A percentile compares a stretch with the other conserved stretches of the same genome.
Conservation (phyloP, 2,888 invertebrate species). For the Drosophila birchii region DNA sequence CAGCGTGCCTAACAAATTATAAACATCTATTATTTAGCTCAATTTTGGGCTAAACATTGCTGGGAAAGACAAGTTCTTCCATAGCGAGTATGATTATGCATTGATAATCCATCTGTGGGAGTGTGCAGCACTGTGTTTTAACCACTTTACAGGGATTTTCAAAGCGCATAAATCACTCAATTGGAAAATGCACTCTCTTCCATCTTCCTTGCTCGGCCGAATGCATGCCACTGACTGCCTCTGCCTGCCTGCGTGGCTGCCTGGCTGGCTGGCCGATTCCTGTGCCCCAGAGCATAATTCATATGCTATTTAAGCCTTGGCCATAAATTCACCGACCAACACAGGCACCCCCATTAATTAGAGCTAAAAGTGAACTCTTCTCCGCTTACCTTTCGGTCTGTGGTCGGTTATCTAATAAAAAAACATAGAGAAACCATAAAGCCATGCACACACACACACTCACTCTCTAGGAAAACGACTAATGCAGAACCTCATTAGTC, state of each 20-base stretch:
- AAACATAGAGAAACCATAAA: conserved; percentile 29
- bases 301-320: conserved; percentile 77
- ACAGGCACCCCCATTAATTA: conserved; percentile 69
- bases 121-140: conserved; percentile 31
- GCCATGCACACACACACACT: background rate
- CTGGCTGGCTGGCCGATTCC: conserved; percentile 2
- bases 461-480: conserved; percentile 51
- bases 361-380: conserved; percentile 46
- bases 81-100: conserved; percentile 23
- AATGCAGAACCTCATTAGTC: conserved; percentile 74
- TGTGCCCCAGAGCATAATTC: conserved; percentile 64
- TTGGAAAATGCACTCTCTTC: conserved; percentile 68
- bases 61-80: conserved; percentile 14
- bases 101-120: conserved; percentile 24
- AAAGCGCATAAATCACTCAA: conserved; percentile 79
- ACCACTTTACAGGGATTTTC: conserved; percentile 67
- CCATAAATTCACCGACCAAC: conserved; percentile 70
- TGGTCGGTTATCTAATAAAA: conserved; percentile 24
- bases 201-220: conserved; percentile 9
- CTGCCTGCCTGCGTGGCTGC: background rate
- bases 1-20: conserved; percentile 44
- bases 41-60: conserved; percentile 33
- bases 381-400: conserved; percentile 20
- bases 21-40: conserved; percentile 52
- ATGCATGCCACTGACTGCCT: too few relatives aligned